Conservation (phyloP, 2,113 vertebrate species). For the Collichthys lucidus region DNA sequence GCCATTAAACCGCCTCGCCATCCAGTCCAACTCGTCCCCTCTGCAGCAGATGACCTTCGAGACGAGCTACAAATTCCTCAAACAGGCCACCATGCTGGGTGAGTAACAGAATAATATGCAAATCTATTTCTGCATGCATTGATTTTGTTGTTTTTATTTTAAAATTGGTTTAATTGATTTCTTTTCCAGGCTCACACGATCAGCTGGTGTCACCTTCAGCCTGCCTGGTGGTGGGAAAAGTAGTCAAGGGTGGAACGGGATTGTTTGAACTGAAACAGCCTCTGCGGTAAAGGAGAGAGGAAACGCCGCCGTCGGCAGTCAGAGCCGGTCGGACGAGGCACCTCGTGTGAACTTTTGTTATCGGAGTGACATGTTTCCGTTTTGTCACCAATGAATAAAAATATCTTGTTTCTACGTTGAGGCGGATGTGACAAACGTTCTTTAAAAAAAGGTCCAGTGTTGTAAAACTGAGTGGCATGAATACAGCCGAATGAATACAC, state of each 20-base stretch:
- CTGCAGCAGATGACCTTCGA: slow-evolving; percentile 99
- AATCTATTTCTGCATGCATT: not conserved
- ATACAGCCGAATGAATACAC: too few species aligned
- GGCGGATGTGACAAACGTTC: not conserved
- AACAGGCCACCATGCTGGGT: slow-evolving; percentile 88
- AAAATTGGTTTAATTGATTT: not conserved
- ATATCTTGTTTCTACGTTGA: too few species aligned
- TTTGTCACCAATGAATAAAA: not conserved
- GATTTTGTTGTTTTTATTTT: not conserved
- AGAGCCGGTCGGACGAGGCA: not conserved
- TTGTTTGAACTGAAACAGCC: slow-evolving; percentile 98
- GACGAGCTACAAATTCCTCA: slow-evolving; percentile 96
- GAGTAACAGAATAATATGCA: not conserved
- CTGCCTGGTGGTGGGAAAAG: slow-evolving; percentile 93
- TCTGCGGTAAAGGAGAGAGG: slow-evolving; percentile 82
- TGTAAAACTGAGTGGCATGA: too few species aligned
- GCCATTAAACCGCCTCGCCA: slow-evolving; percentile 91
- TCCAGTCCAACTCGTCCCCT: slow-evolving; percentile 93
- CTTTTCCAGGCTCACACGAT: slow-evolving; percentile 87
- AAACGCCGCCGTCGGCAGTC: not conserved
- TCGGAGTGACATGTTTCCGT: too few species aligned
- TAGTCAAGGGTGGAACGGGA: slow-evolving; percentile 95
- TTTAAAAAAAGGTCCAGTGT: too few species aligned
- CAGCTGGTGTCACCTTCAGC: slow-evolving; percentile 93
- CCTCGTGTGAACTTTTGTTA: too few species aligned